Base-by-base conservation (phyloP, 2,797 vertebrate species). In the Potorous gilbertii region DNA sequence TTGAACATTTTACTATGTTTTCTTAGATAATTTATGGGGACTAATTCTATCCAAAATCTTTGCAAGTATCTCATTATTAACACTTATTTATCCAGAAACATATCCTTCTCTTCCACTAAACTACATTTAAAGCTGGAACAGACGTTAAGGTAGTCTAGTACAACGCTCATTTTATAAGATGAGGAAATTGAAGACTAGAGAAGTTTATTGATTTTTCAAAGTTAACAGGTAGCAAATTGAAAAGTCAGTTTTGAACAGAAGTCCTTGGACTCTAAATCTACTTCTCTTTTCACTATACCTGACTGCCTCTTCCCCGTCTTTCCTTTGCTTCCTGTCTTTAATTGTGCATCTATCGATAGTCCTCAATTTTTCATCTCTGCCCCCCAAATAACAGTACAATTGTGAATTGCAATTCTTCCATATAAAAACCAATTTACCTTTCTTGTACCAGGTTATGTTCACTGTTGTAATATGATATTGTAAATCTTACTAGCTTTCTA, bases 311-410 rank as follows among this genome's bases (percentile, higher is more conserved):
- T 3, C 5, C 9, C 8, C 8, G 4, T 27, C 1, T 81, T 40
- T 81, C 8, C 21, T 81, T 81, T 46, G 40, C 18, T 81, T 81
- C 21, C 8, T 74, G 9, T 46, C 66, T 24, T 24, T 74, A 74
- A 24, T n/a, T 34, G 21, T 74, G 1, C 40, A 24, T 40, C 21
- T 81, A 9, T 46, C 46, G 21, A 46, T 46, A 46, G 40, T 46
- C 74, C 74, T 81, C 40, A 46, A 0, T 92, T 16, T 92, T 91
- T 90, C 56, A 87, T 92, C 62, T 93, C 56, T 90, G 91, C 14
- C 14, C 56, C 6, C 92, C 56, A 34, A 95, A 92, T 90, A 95
- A 96, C 94, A 40, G 91, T 95, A 92, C 13, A 95, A n/a, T 50
- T 93, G 4, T 90, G 12, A 92, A 27, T 18, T 81, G 56, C 90